phyloP scores from a whole-genome alignment of 2,797 vertebrate species.

The Distichodus sexfasciatus region DNA sequence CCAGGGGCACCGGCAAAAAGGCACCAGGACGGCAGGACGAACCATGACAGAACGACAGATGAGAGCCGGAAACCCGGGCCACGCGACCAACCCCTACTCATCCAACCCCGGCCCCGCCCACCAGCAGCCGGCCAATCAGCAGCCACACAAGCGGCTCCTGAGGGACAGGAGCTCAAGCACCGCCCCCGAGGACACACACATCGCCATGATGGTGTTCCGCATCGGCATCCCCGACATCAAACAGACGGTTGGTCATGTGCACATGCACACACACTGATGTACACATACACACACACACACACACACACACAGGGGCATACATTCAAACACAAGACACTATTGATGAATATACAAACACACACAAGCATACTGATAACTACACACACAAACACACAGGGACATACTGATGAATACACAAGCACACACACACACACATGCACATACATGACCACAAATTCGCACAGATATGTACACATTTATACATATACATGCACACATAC shows the following conservation, averaged over 20 bases:
- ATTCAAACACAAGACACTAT: too few species aligned
- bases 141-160: conserved; percentile 73
- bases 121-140: conserved; percentile 70
- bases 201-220: conserved; percentile 93
- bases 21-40: conserved; percentile 60
- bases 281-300: conserved; percentile 14
- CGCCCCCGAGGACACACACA: conserved; percentile 81
- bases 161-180: conserved; percentile 78
- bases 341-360: not conserved
- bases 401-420: not conserved
- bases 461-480: too few species aligned
- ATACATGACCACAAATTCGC: too few species aligned
- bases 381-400: not conserved
- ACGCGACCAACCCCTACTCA: conserved; percentile 72
- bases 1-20: conserved; percentile 67
- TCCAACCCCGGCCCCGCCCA: conserved; percentile 70
- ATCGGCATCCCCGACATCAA: conserved; percentile 95
- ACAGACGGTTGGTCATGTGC: conserved; percentile 82
- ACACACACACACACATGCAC: not conserved
- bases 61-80: conserved; percentile 69
- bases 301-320: too few species aligned
- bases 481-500: not conserved
- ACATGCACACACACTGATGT: conserved; percentile 8
- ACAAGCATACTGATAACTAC: not conserved
- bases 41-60: conserved; percentile 60